These are phyloP conservation scores for Drosophila diplacantha DNA, from an alignment of 2,888 invertebrate genomes.

Conservation along the genomic window DNA sequence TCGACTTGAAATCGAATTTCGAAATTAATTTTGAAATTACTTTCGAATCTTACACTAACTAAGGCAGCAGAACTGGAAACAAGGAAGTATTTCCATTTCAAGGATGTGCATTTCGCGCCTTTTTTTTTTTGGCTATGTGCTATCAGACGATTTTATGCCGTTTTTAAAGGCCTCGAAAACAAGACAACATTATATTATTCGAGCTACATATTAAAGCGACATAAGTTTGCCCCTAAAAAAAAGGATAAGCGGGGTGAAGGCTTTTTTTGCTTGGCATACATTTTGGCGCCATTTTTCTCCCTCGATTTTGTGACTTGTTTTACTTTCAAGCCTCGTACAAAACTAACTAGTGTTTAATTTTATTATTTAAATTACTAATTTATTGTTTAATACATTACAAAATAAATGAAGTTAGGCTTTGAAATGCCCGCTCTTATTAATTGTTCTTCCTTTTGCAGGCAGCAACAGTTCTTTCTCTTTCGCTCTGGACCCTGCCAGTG, in stretches of 20 bases:
- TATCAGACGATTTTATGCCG: not conserved
- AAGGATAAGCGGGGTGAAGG: not conserved
- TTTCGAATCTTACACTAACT: not conserved
- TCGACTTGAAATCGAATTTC: not conserved
- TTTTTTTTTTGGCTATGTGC: not conserved
- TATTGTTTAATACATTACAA: not conserved
- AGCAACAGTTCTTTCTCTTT: not conserved
- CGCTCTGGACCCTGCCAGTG: slow-evolving; percentile 27
- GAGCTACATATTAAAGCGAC: no score
- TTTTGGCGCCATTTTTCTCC: slow-evolving; percentile 1
- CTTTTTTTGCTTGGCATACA: not conserved
- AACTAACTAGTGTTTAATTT: not conserved
- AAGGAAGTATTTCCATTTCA: not conserved
- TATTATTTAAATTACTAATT: not conserved
- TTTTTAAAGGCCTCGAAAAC: not conserved
- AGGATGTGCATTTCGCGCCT: not conserved
- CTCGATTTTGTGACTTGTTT: not conserved
- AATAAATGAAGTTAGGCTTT: not conserved
- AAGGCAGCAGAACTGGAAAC: not conserved
- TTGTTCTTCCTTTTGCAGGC: not conserved
- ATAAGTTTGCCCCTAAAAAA: no score
- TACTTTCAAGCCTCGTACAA: not conserved
- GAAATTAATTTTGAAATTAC: not conserved
- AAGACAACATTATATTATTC: not conserved
- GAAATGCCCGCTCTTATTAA: not conserved